phyloP scores from a whole-genome alignment of 2,113 vertebrate genomes.

The Cavia aperea region DNA sequence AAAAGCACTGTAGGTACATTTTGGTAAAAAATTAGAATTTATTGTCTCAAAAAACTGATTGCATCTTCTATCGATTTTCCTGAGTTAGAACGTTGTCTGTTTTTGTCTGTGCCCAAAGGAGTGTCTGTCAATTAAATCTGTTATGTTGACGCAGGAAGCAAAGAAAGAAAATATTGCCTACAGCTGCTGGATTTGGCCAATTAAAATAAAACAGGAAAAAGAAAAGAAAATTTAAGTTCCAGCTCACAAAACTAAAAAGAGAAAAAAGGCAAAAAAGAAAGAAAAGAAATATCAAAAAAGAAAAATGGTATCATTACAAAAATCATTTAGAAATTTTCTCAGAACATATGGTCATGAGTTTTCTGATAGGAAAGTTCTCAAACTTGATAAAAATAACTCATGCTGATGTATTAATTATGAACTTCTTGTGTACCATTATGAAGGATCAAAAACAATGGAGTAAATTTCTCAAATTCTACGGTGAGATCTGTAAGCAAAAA shows the following conservation, averaged over 20 bases:
- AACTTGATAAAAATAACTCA: background rate
- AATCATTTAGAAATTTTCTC: background rate
- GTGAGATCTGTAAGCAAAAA: conserved; percentile 17
- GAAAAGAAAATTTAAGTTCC: background rate
- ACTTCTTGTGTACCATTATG: background rate
- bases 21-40: too few relatives aligned
- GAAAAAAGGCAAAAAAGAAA: background rate
- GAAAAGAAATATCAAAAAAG: background rate
- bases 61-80: too few relatives aligned
- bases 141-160: too few relatives aligned
- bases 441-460: conserved; percentile 2
- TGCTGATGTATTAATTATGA: background rate
- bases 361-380: background rate
- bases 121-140: too few relatives aligned
- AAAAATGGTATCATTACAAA: background rate
- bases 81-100: too few relatives aligned
- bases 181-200: too few relatives aligned
- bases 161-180: too few relatives aligned
- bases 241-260: background rate
- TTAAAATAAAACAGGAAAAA: background rate
- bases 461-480: background rate
- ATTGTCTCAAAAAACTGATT: too few relatives aligned
- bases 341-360: background rate
- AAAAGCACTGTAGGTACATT: too few relatives aligned
- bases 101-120: too few relatives aligned